Base-by-base conservation (phyloP, 1,140 invertebrate species). In the Panonychus citri region DNA sequence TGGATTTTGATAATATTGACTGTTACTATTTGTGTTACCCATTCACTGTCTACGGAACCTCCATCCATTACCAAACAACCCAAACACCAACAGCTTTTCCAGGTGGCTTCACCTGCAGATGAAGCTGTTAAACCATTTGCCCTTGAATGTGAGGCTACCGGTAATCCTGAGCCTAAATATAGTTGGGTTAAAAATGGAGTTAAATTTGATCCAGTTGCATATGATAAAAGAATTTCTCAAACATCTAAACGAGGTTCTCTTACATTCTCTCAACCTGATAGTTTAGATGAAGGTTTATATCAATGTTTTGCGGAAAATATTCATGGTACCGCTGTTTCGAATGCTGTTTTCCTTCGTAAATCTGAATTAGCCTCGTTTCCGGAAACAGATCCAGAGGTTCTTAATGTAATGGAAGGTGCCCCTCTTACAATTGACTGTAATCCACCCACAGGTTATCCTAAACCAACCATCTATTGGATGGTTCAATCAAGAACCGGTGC, bases 241-340 rank as follows among this genome's bases (percentile, higher is more conserved):
- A 86, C 93, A 62, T 81, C 85, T 0, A 85, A 87, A 1, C 74
- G 85, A 61, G 90, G 90, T 55, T 93, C 89, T 0, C 71, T 97
- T 13, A 82, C 93, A 5, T 83, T 95, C 55, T 81, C 83, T 39
- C 76, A 76, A 60, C 89, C 90, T 0, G 74, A 80, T 54, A 82
- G 91, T 63, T 89, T 91, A 66, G 91, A 96, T 71, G 74, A 63
- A 73, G 70, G 90, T 30, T 83, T 94, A 62, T 98, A 97, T 70
- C 91, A 97, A 67, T 99, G 94, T 71, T 89, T 91, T 69, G 93
- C 93, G 0, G 77, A 80, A 63, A 98, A 99, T 67, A 81, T 86
- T 63, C 88, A 87, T 76, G 94, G 94, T 48, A 83, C 77, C 3
- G 87, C 89, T 15, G 87, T 87, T 0, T 90, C 87, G 0, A 93